Percentiles rank a stretch among this genome's conserved stretches.
Evolutionary conservation across 2,797 vertebrate species (phyloP).

Genomic region (Propithecus perrieri): DNA sequence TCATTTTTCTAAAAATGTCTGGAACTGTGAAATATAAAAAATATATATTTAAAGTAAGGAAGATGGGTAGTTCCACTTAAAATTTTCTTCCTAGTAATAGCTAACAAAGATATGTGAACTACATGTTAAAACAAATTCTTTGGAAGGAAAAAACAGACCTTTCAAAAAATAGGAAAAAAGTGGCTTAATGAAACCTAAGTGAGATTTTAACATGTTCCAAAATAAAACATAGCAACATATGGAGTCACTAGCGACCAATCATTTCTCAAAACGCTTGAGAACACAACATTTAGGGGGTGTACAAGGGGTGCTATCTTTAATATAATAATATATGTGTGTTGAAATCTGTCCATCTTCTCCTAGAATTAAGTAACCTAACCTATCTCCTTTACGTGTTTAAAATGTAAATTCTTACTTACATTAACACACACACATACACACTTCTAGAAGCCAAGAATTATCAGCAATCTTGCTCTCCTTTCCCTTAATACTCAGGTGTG

Average conservation of each 20-base stretch:
- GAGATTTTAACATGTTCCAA: slow-evolving; percentile 76
- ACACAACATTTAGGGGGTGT: slow-evolving; percentile 47
- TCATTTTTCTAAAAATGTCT: slow-evolving; percentile 28
- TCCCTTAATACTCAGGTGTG: not conserved
- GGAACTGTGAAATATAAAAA: slow-evolving; percentile 6
- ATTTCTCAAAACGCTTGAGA: slow-evolving; percentile 67
- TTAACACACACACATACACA: not conserved
- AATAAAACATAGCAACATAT: slow-evolving; percentile 80
- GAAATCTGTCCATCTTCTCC: slow-evolving; percentile 64
- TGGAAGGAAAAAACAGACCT: slow-evolving; percentile 63
- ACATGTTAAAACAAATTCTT: slow-evolving; percentile 64
- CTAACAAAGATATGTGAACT: slow-evolving; percentile 59
- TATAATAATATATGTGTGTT: slow-evolving; percentile 57
- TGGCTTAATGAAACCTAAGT: slow-evolving; percentile 75
- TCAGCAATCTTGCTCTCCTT: slow-evolving; percentile 32
- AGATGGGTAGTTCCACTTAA: slow-evolving; percentile 39
- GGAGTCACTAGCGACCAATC: slow-evolving; percentile 76
- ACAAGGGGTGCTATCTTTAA: slow-evolving; percentile 68
- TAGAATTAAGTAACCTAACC: slow-evolving; percentile 52
- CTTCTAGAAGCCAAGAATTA: slow-evolving; percentile 21
- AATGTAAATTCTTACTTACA: slow-evolving; percentile 57
- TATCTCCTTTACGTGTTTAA: slow-evolving; percentile 40
- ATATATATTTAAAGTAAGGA: not conserved
- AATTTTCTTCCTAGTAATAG: slow-evolving; percentile 51
- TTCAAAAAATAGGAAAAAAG: slow-evolving; percentile 61